These are phyloP conservation scores for cat (Felis catus) DNA, from an alignment of 2,113 vertebrate species.

Conservation along the genomic window DNA sequence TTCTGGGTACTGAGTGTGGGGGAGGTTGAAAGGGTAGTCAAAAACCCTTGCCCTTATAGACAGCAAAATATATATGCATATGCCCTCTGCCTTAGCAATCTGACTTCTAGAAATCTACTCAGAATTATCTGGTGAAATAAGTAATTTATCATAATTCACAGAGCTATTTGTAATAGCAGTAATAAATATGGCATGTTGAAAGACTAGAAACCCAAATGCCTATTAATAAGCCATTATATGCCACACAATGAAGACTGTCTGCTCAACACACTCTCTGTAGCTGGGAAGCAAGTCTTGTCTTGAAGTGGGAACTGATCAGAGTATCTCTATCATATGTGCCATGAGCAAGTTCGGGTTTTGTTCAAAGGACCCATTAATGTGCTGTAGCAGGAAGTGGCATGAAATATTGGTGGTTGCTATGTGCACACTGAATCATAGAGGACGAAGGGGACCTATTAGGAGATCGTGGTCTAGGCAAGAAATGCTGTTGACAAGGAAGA, in stretches of 20 bases:
- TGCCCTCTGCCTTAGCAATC: neutral
- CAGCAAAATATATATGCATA: neutral
- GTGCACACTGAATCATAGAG: neutral
- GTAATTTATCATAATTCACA: neutral
- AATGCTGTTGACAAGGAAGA: neutral
- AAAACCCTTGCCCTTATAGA: neutral
- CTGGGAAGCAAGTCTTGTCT: neutral
- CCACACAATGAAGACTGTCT: neutral
- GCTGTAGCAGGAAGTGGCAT: neutral
- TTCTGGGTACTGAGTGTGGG: neutral
- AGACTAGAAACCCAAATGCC: neutral
- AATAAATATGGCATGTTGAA: neutral
- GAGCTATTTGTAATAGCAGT: neutral
- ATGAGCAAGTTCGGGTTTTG: neutral
- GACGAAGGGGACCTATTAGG: neutral
- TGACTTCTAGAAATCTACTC: conserved; percentile 8
- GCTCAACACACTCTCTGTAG: neutral
- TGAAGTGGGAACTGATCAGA: neutral
- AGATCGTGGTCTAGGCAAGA: neutral
- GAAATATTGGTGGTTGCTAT: neutral
- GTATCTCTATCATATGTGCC: neutral
- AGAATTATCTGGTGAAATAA: conserved; percentile 25
- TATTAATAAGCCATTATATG: neutral
- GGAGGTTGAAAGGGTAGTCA: neutral
- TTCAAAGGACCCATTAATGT: neutral